Percentiles rank a stretch among this genome's conserved stretches.
Conservation (phyloP, 37 sponge, comb jelly and placozoan genomes). For the Geodia barretti region DNA sequence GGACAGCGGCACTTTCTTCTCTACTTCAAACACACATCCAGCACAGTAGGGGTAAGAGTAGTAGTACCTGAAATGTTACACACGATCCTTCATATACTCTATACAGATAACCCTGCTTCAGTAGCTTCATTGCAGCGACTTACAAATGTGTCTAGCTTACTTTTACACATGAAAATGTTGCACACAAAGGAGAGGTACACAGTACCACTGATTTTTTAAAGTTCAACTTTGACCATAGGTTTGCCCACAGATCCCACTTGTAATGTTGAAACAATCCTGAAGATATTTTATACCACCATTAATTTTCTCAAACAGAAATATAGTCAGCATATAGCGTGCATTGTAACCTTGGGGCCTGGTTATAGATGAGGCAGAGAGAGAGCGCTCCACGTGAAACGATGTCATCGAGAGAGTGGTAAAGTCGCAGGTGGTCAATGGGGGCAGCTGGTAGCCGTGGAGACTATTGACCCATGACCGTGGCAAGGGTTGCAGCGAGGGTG, state of each 20-base stretch:
- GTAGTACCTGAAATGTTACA: constrained; percentile 27
- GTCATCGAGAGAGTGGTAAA: constrained; percentile 42
- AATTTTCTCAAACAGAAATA: background rate
- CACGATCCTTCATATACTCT: too few species aligned
- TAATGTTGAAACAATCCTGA: background rate
- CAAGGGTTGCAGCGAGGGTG: constrained; percentile 44
- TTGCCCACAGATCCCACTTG: too few species aligned
- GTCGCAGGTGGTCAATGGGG: constrained; percentile 47
- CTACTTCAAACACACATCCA: constrained; percentile 33
- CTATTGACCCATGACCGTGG: constrained; percentile 45
- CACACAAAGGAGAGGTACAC: too few species aligned
- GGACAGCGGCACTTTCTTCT: constrained; percentile 6
- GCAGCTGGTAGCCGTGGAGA: constrained; percentile 37
- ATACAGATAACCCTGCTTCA: too few species aligned
- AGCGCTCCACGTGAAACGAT: constrained; percentile 41
- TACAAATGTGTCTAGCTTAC: too few species aligned
- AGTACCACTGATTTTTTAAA: too few species aligned
- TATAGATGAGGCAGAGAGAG: constrained; percentile 37
- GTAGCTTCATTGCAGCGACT: too few species aligned
- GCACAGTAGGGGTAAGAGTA: background rate
- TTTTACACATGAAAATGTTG: too few species aligned
- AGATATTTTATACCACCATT: background rate
- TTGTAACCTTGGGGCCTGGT: constrained; percentile 18
- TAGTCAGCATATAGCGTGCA: background rate
- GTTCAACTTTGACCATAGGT: too few species aligned